Base-by-base conservation (phyloP, 2,113 vertebrate genomes). In the Rhombomys opimus region DNA sequence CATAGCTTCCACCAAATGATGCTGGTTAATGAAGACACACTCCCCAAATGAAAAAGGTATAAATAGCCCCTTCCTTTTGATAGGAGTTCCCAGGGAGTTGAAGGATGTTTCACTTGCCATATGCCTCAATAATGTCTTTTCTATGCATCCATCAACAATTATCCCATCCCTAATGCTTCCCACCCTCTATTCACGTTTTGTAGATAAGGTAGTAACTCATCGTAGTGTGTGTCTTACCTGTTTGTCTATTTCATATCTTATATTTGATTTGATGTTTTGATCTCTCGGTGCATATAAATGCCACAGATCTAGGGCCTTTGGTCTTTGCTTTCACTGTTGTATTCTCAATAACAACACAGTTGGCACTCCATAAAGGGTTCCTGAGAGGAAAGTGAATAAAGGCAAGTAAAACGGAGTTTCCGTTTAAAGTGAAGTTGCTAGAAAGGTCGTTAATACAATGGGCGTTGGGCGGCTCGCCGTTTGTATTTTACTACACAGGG, bases 391-490 rank as follows among this genome's bases (percentile, higher is more conserved):
- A 50, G n/a, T 27, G 52, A 82, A 78, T 4, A 32, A 25, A n/a
- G 68, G 12, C 12, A 38, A 15, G 20, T 52, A 20, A 54, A 87
- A n/a, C 57, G 38, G 41, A 15, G 27, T 61, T 84, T 90, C 27
- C 57, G 95, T 94, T 96, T 80, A 73, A 94, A 76, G 52, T 38
- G 41, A 95, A 87, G 78, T 96, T 90, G n/a, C 61, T 89, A 82
- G n/a, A 91, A 89, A 87, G 68, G 76, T 52, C 54, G 25, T 67
- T 95, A 57, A 78, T 92, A 87, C 78, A 92, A 63, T 57, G 63
- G 46, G 11, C 57, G 65, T 87, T 2, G 9, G 80, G 25, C 57
- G 67, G 30, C 10, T 77, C 41, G 32, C 38, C 61, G 54, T 73
- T 92, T 91, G n/a, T 41, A 52, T 90, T 87, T 86, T 75, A 30